phyloP scores from a whole-genome alignment of 2,888 invertebrate genomes.

The Sympetrum striolatum region DNA sequence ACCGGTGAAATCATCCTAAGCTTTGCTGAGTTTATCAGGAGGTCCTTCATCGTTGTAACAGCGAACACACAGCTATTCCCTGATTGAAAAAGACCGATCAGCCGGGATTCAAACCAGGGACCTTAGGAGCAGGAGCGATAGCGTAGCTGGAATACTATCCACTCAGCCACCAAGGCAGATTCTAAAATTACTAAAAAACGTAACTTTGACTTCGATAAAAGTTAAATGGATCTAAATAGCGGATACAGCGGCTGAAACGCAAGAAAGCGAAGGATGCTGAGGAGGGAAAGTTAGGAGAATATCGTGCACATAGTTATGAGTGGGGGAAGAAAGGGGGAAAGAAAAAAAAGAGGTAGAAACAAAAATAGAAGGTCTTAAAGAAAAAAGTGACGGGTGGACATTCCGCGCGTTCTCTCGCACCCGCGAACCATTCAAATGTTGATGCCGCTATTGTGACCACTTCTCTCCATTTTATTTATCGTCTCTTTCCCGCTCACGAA shows the following conservation, averaged over 20 bases:
- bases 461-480: neutral
- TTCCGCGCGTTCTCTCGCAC: neutral
- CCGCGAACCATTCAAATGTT: neutral
- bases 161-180: no score
- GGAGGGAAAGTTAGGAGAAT: neutral
- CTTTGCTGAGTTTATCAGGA: no score
- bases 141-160: no score
- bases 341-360: neutral
- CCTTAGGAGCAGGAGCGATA: no score
- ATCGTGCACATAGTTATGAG: neutral
- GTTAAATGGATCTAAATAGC: no score
- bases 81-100: no score
- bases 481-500: neutral
- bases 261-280: neutral
- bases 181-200: no score
- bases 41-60: no score
- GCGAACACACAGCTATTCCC: no score
- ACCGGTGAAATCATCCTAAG: no score
- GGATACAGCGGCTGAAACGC: neutral
- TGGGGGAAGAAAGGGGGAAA: neutral
- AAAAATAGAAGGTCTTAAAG: neutral
- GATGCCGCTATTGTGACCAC: neutral
- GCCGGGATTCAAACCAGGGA: no score
- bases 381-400: neutral
- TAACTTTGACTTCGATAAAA: no score